These are phyloP conservation scores for Speoplatyrhinus poulsoni DNA, from an alignment of 2,113 vertebrate genomes.

Conservation along the genomic window DNA sequence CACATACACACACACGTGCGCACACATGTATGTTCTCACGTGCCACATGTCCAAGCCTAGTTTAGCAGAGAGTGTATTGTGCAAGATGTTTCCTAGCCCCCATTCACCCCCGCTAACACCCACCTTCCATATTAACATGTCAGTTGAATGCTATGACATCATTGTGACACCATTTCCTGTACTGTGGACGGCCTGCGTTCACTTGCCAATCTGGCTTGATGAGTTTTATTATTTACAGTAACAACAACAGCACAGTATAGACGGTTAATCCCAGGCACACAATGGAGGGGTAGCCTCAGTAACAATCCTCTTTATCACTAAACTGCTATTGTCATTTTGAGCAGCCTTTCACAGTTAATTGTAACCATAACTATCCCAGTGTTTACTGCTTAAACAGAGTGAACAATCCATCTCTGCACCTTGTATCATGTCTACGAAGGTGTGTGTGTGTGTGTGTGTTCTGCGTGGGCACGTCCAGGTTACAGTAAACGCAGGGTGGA, in stretches of 20 bases:
- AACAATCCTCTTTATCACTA: slow-evolving; percentile 48
- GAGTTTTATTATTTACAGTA: slow-evolving; percentile 32
- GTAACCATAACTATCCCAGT: slow-evolving; percentile 42
- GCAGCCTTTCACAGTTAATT: slow-evolving; percentile 35
- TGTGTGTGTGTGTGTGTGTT: not conserved
- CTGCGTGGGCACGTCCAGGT: slow-evolving; percentile 39
- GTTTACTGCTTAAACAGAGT: slow-evolving; percentile 43
- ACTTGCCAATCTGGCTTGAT: slow-evolving; percentile 56
- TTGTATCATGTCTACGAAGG: slow-evolving; percentile 18
- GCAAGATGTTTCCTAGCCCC: slow-evolving; percentile 31
- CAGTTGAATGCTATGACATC: slow-evolving; percentile 27
- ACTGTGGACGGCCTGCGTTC: slow-evolving; percentile 26
- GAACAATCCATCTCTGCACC: slow-evolving; percentile 38
- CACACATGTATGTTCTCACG: slow-evolving; percentile 8
- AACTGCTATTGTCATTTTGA: slow-evolving; percentile 44
- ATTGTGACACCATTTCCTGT: slow-evolving; percentile 39
- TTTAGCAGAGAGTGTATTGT: slow-evolving; percentile 37
- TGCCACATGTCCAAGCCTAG: slow-evolving; percentile 17
- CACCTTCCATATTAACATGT: slow-evolving; percentile 48
- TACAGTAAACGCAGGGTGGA: slow-evolving; percentile 46
- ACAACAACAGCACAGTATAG: slow-evolving; percentile 45
- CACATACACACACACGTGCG: not conserved
- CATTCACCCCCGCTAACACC: not conserved
- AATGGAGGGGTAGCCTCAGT: slow-evolving; percentile 29
- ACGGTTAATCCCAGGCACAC: slow-evolving; percentile 24